phyloP scores from a whole-genome alignment of 1,140 invertebrate genomes.

The Drosophila setifemur region DNA sequence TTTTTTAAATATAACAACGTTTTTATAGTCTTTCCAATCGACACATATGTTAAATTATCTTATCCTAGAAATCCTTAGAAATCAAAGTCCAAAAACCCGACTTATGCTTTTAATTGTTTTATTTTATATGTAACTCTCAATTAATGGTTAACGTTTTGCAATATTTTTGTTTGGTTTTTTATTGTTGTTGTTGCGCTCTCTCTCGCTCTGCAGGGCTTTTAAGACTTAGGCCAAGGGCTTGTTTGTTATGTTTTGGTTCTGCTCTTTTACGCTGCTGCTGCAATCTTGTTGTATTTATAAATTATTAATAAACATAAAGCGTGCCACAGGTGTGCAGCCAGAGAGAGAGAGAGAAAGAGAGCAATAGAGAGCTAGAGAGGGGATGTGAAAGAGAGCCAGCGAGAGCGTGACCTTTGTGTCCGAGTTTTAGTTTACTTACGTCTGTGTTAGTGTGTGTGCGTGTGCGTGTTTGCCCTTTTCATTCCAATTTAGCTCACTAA shows the following conservation, averaged over 20 bases:
- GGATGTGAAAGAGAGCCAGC: slow-evolving; percentile 15
- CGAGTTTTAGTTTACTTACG: neutral
- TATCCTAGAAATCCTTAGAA: too few relatives aligned
- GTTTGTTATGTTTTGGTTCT: slow-evolving; percentile 30
- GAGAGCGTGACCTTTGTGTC: slow-evolving; percentile 28
- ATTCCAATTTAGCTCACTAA: slow-evolving; percentile 28
- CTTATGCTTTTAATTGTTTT: too few relatives aligned
- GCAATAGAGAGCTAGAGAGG: slow-evolving; percentile 8
- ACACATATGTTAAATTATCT: too few relatives aligned
- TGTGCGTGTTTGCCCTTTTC: slow-evolving; percentile 11
- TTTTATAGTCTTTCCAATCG: too few relatives aligned
- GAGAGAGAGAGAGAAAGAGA: neutral
- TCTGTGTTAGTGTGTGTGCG: neutral
- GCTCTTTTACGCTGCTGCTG: slow-evolving; percentile 18
- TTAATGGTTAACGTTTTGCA: too few relatives aligned
- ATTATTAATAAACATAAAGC: slow-evolving; percentile 79
- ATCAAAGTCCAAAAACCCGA: too few relatives aligned
- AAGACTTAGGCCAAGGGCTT: slow-evolving; percentile 18
- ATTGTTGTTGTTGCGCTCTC: too few relatives aligned
- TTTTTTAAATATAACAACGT: too few relatives aligned
- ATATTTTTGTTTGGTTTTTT: too few relatives aligned
- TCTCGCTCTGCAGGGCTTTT: too few relatives aligned
- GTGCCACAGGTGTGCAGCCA: slow-evolving; percentile 69
- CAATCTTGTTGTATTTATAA: slow-evolving; percentile 53
- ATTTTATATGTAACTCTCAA: too few relatives aligned